A percentile compares a stretch with the other conserved stretches of the same genome.
Evolutionary conservation across 2,113 vertebrate genomes (phyloP).

Genomic region (Gobius niger): DNA sequence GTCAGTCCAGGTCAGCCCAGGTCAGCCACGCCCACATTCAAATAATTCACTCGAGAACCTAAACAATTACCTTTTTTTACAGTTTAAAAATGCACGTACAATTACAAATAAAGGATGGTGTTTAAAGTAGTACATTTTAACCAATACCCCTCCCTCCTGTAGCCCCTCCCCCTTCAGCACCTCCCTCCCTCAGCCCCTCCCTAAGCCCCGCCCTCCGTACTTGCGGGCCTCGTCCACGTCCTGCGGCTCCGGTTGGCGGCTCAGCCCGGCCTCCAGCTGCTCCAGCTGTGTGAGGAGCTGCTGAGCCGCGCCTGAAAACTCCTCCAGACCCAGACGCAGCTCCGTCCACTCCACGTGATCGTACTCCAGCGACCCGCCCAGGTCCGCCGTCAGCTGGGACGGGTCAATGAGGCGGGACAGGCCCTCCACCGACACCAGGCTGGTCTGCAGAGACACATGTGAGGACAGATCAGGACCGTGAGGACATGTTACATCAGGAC

Average conservation of each 20-base stretch:
- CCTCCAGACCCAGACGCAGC: slow-evolving; percentile 92
- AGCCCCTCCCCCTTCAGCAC: no score
- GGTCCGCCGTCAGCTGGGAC: slow-evolving; percentile 94
- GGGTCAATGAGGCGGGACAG: slow-evolving; percentile 94
- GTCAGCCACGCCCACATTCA: neutral
- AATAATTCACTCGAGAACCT: no score
- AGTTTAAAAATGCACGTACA: no score
- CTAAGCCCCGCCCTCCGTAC: slow-evolving; percentile 27
- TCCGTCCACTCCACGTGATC: slow-evolving; percentile 99
- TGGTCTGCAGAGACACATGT: slow-evolving; percentile 91
- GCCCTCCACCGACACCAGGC: slow-evolving; percentile 97
- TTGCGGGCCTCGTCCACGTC: slow-evolving; percentile 91
- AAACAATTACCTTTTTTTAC: no score
- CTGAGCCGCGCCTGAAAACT: slow-evolving; percentile 91
- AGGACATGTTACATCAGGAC: no score
- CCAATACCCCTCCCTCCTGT: no score
- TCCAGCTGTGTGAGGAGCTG: slow-evolving; percentile 93
- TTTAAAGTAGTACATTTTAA: no score
- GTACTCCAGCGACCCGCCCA: slow-evolving; percentile 96
- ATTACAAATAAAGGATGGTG: no score
- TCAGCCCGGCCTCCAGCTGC: slow-evolving; percentile 92
- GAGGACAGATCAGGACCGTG: no score
- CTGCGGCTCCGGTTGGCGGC: slow-evolving; percentile 86
- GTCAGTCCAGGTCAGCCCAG: neutral
- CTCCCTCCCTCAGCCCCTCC: no score